phyloP scores from a whole-genome alignment of 2,888 invertebrate genomes.

The Folsomia manolachei region DNA sequence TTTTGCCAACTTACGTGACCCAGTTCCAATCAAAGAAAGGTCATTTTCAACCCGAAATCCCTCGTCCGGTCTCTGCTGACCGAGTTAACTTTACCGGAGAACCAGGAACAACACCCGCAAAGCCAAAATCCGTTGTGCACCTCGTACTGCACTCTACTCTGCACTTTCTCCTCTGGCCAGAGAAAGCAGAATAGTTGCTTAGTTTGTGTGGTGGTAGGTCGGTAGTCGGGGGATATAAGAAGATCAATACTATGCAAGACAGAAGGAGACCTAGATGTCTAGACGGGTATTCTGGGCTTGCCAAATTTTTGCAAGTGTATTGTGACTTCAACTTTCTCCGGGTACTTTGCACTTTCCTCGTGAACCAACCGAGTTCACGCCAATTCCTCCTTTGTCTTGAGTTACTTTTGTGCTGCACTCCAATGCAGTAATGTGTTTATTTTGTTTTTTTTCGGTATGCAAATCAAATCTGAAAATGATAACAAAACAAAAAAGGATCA shows the following conservation, averaged over 20 bases:
- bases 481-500: too few relatives aligned
- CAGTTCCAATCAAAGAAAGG: neutral
- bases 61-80: constrained; percentile 2
- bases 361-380: too few relatives aligned
- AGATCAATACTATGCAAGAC: constrained; percentile 21
- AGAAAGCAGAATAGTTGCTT: neutral
- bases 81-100: neutral
- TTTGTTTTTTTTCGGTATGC: too few relatives aligned
- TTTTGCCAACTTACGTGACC: too few relatives aligned
- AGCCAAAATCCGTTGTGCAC: neutral
- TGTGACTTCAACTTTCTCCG: neutral
- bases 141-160: neutral
- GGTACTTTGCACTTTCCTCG: neutral
- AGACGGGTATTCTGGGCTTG: neutral
- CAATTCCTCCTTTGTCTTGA: too few relatives aligned
- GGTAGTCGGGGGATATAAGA: neutral
- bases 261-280: constrained; percentile 11
- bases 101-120: constrained; percentile 4
- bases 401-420: too few relatives aligned
- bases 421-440: too few relatives aligned
- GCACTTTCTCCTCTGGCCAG: too few relatives aligned
- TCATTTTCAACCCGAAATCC: neutral
- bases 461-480: too few relatives aligned
- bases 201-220: neutral
- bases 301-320: constrained; percentile 2